phyloP scores from a whole-genome alignment of 92 coral and sea anemone species.

The Galaxea fascicularis region DNA sequence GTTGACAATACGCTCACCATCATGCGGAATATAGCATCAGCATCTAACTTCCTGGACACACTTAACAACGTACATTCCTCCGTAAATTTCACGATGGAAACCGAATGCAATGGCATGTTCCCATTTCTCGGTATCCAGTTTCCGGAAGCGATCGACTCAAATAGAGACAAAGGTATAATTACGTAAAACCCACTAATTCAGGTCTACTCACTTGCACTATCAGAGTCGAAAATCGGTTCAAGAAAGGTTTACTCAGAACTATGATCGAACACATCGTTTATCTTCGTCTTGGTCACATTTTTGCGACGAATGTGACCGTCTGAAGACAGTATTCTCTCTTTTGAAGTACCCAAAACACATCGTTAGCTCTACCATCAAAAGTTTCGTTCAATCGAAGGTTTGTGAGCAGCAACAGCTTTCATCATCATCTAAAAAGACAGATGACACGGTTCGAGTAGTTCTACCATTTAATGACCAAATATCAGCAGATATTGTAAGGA shows the following conservation, averaged over 20 bases:
- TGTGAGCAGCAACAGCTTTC: not conserved
- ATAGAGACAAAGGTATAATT: not conserved
- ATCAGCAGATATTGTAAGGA: too few species aligned
- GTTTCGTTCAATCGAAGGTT: conserved; percentile 4
- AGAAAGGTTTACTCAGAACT: not conserved
- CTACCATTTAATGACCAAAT: too few species aligned
- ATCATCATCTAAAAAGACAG: not conserved
- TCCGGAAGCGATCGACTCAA: conserved; percentile 33
- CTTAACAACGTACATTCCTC: conserved; percentile 38
- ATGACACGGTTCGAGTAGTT: too few species aligned
- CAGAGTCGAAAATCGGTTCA: not conserved
- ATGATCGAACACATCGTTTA: not conserved
- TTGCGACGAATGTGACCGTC: not conserved
- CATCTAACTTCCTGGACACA: conserved; percentile 45
- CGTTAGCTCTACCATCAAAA: not conserved
- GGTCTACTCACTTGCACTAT: not conserved
- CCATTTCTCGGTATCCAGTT: too few species aligned
- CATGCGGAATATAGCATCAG: conserved; percentile 42
- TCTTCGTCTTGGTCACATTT: too few species aligned
- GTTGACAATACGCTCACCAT: conserved; percentile 56
- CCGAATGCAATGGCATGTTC: too few species aligned
- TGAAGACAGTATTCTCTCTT: not conserved
- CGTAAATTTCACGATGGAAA: conserved; percentile 45
- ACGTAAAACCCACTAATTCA: not conserved
- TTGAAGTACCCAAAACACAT: not conserved